Conservation (phyloP, 2,797 vertebrate species). For the Eulemur rubriventer region DNA sequence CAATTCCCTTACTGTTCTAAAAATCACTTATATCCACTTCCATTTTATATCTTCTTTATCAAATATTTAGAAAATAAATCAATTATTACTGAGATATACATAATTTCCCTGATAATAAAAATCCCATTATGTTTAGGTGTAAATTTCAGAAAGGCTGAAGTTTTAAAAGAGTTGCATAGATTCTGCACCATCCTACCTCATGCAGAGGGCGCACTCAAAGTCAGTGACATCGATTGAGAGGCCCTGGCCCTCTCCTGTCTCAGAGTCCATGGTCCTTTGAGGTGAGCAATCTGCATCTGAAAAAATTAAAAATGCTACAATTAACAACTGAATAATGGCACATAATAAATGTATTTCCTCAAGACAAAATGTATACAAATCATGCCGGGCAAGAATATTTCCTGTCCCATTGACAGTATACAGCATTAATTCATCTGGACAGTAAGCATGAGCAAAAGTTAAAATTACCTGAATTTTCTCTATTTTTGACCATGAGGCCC, state of each 20-base stretch:
- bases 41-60: not conserved
- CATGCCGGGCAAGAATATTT: not conserved
- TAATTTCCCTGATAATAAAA: not conserved
- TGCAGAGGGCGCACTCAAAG: slow-evolving; percentile 94
- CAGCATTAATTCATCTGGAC: not conserved
- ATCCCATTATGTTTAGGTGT: not conserved
- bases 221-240: slow-evolving; percentile 90
- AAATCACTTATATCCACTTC: not conserved
- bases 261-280: slow-evolving; percentile 42
- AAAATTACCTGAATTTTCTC: not conserved
- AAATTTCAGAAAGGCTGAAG: slow-evolving; percentile 27
- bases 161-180: not conserved
- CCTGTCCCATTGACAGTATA: not conserved
- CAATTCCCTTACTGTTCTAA: too few species aligned
- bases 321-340: not conserved
- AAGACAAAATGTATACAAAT: not conserved
- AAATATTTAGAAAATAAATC: not conserved
- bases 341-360: not conserved
- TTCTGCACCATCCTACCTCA: slow-evolving; percentile 87
- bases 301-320: slow-evolving; percentile 28
- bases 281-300: slow-evolving; percentile 82
- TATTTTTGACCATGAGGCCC: not conserved
- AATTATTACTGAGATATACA: not conserved
- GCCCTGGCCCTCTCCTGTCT: slow-evolving; percentile 81
- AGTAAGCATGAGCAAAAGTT: not conserved